phyloP scores from a whole-genome alignment of 2,888 invertebrate species.

The Cylloceria caligata region DNA sequence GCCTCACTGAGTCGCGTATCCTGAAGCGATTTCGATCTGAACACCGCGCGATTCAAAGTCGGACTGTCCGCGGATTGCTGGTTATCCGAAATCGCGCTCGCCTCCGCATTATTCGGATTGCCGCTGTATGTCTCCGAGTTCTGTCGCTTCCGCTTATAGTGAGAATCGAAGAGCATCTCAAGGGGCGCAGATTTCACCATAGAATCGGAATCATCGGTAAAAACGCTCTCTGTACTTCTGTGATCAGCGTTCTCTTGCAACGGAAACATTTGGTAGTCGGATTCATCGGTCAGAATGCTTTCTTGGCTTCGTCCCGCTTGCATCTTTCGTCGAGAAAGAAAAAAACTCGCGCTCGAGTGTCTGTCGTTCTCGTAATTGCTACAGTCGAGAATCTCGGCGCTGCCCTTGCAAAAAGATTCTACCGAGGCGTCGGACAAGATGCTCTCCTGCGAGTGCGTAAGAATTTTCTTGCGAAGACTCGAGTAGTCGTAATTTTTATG shows the following conservation, averaged over 20 bases:
- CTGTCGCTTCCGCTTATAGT: constrained; percentile 83
- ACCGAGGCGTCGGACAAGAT: constrained; percentile 81
- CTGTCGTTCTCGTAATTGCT: constrained; percentile 81
- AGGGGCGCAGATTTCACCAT: constrained; percentile 92
- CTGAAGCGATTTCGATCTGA: constrained; percentile 84
- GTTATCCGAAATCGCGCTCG: constrained; percentile 60
- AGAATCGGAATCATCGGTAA: constrained; percentile 91
- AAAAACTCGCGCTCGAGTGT: constrained; percentile 91
- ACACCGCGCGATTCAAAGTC: constrained; percentile 76
- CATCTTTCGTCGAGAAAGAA: constrained; percentile 89
- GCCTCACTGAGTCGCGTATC: constrained; percentile 80
- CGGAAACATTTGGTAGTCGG: constrained; percentile 87
- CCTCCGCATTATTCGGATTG: constrained; percentile 77
- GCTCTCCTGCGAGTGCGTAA: constrained; percentile 81
- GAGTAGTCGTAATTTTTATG: constrained; percentile 73
- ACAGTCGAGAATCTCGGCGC: constrained; percentile 80
- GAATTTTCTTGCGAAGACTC: constrained; percentile 71
- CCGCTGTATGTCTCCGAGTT: constrained; percentile 84
- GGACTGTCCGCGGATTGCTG: constrained; percentile 35
- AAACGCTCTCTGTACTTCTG: constrained; percentile 92
- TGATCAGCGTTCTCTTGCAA: constrained; percentile 87
- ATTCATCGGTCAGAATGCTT: constrained; percentile 91
- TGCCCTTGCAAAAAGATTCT: constrained; percentile 80
- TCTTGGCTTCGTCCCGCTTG: constrained; percentile 90
- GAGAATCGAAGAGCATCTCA: constrained; percentile 89